Conservation (phyloP, 2,888 invertebrate genomes). For the Dorcus parallelipipedus region DNA sequence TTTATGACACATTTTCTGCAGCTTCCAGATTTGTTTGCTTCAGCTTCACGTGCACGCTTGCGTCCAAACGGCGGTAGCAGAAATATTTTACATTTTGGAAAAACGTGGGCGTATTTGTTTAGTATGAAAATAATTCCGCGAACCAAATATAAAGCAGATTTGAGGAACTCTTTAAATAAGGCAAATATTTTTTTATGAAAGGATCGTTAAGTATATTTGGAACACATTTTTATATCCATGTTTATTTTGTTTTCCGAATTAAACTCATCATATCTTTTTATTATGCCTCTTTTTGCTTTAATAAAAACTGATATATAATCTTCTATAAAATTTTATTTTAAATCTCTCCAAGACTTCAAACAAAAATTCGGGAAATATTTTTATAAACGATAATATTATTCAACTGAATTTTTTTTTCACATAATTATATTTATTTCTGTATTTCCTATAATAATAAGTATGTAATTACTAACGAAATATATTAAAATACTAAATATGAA, state of each 20-base stretch:
- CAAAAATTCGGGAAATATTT: too few relatives aligned
- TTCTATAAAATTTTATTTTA: too few relatives aligned
- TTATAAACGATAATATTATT: too few relatives aligned
- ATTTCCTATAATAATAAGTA: too few relatives aligned
- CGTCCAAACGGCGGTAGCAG: background rate
- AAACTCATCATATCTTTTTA: background rate
- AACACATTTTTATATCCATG: background rate
- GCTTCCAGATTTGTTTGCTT: background rate
- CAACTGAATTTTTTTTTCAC: too few relatives aligned
- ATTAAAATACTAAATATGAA: too few relatives aligned
- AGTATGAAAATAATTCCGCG: background rate
- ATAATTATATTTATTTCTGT: too few relatives aligned
- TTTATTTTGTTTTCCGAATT: background rate
- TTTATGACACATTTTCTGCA: too few relatives aligned
- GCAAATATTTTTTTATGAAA: background rate
- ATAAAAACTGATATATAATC: too few relatives aligned
- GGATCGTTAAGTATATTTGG: background rate
- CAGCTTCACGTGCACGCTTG: background rate
- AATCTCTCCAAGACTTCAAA: too few relatives aligned
- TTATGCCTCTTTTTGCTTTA: too few relatives aligned
- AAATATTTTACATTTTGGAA: background rate
- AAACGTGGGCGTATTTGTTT: background rate
- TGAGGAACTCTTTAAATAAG: background rate
- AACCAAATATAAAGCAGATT: background rate
- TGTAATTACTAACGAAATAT: too few relatives aligned